Conservation (phyloP, 2,113 vertebrate genomes). For the Ammodytes dubius region DNA sequence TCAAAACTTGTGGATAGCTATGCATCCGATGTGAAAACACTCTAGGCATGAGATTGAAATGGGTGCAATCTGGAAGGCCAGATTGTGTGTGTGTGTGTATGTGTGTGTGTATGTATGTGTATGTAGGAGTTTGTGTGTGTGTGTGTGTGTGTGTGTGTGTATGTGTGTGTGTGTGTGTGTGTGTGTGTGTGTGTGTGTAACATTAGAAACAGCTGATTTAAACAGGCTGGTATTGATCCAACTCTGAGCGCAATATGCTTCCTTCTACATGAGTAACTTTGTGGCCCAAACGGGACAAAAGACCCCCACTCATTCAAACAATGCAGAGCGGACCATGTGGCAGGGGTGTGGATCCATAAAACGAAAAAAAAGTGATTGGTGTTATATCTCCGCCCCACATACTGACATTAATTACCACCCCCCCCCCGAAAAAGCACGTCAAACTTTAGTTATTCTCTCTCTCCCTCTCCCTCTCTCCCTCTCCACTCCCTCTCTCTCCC, state of each 20-base stretch:
- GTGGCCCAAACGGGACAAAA: neutral
- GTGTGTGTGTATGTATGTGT: no score
- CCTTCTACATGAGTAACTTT: neutral
- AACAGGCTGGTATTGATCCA: constrained; percentile 25
- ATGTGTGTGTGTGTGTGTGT: no score
- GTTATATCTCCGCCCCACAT: constrained; percentile 30
- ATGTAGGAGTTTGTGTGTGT: no score
- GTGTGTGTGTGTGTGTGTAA: no score
- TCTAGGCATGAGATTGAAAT: neutral
- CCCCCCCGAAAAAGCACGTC: no score
- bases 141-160: no score
- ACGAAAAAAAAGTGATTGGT: constrained; percentile 32
- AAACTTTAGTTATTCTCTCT: no score
- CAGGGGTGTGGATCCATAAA: constrained; percentile 48
- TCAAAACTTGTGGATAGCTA: neutral
- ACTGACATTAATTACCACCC: constrained; percentile 42
- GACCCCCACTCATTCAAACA: constrained; percentile 53
- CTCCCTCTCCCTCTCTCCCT: no score
- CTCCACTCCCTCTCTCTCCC: no score
- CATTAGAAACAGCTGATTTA: constrained; percentile 33
- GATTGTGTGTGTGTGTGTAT: no score
- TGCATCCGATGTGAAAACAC: neutral
- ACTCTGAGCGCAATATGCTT: neutral
- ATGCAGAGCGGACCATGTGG: constrained; percentile 23
- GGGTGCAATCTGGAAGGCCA: neutral